These are phyloP conservation scores for Actinia tenebrosa DNA, from an alignment of 64 coral and sea anemone species.

Conservation along the genomic window DNA sequence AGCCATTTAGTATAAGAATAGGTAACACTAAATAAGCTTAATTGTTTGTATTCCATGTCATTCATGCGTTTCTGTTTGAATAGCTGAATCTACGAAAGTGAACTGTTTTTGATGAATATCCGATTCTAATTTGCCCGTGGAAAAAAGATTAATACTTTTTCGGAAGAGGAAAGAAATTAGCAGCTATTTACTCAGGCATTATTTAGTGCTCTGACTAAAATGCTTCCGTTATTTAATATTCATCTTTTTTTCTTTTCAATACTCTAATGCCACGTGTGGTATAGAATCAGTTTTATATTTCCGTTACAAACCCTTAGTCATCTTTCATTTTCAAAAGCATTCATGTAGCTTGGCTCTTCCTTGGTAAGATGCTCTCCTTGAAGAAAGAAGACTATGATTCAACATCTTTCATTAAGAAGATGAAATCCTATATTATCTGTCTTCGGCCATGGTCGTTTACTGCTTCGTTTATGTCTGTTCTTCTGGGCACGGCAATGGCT, in stretches of 20 bases:
- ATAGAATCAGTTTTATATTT: not conserved
- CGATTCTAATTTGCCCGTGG: not conserved
- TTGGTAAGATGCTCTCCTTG: not conserved
- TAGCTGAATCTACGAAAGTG: not conserved
- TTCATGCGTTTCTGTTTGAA: not conserved
- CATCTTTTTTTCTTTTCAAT: not conserved
- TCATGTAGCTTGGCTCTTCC: not conserved
- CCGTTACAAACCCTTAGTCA: not conserved
- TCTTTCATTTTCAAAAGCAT: not conserved
- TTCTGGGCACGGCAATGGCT: conserved; percentile 49
- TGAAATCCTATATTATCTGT: conserved; percentile 41
- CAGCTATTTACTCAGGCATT: not conserved
- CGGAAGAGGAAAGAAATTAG: not conserved
- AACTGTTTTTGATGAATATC: not conserved
- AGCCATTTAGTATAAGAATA: not conserved
- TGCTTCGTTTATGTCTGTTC: conserved; percentile 40
- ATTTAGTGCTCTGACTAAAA: not conserved
- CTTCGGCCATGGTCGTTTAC: conserved; percentile 78
- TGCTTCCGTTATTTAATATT: conserved; percentile 12
- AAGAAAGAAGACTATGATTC: not conserved
- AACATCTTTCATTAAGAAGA: not conserved
- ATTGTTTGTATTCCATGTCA: not conserved
- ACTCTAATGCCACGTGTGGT: not conserved
- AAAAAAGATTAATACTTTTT: not conserved
- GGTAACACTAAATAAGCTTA: no score